phyloP scores from a whole-genome alignment of 2,113 vertebrate species.

The Perccottus glenii region DNA sequence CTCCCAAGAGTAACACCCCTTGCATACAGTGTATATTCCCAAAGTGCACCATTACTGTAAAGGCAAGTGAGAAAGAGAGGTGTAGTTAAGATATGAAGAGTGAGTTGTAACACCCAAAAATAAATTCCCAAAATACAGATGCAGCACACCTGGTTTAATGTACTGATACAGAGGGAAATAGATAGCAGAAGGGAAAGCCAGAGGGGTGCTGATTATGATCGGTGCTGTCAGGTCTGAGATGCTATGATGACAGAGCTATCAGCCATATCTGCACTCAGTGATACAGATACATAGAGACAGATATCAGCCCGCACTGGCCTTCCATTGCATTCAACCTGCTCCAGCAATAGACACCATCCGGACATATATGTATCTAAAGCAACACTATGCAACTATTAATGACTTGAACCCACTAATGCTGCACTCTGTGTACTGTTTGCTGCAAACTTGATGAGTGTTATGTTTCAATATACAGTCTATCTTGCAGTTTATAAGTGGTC shows the following conservation, averaged over 20 bases:
- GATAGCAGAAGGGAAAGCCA: constrained; percentile 43
- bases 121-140: constrained; percentile 38
- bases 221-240: constrained; percentile 68
- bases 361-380: too few relatives aligned
- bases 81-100: constrained; percentile 44
- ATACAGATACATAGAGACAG: constrained; percentile 62
- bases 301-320: constrained; percentile 55
- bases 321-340: constrained; percentile 23
- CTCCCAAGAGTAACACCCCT: constrained; percentile 44
- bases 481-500: too few relatives aligned
- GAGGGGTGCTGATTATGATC: constrained; percentile 65
- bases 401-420: background rate
- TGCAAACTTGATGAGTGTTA: too few relatives aligned
- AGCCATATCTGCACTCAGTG: constrained; percentile 57
- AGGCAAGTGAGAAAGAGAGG: constrained; percentile 42
- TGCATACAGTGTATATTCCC: constrained; percentile 54
- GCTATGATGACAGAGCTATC: constrained; percentile 69
- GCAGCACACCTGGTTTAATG: constrained; percentile 30
- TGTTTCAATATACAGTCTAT: too few relatives aligned
- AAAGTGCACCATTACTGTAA: constrained; percentile 59
- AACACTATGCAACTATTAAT: too few relatives aligned
- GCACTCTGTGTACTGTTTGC: background rate
- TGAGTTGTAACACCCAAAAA: constrained; percentile 38
- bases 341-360: constrained; percentile 31
- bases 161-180: constrained; percentile 32